phyloP scores from a whole-genome alignment of 2,113 vertebrate species.

The Phrynosoma blainvillii region DNA sequence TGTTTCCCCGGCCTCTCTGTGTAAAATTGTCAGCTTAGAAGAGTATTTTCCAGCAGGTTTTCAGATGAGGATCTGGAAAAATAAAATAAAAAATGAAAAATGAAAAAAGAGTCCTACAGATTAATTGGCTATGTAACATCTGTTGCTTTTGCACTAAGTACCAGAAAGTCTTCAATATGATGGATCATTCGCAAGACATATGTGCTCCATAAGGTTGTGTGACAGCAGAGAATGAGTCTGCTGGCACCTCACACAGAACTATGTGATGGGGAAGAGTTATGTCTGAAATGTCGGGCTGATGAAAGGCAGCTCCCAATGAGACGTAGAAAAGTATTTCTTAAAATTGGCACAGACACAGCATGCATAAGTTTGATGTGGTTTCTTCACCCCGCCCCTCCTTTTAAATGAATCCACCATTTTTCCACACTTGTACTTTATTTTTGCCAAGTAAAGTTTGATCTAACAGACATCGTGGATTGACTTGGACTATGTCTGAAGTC shows the following conservation, averaged over 20 bases:
- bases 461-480: background rate
- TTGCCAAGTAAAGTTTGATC: background rate
- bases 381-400: background rate
- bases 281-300: background rate
- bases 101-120: background rate
- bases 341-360: background rate
- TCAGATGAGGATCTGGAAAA: background rate
- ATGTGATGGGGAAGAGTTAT: background rate
- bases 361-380: background rate
- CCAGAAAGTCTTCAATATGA: background rate
- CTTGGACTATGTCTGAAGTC: background rate
- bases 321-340: background rate
- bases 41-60: background rate
- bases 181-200: background rate
- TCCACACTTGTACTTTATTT: background rate
- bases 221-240: background rate
- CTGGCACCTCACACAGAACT: background rate
- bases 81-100: background rate
- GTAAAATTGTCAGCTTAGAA: background rate
- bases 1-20: background rate
- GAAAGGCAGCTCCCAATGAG: background rate
- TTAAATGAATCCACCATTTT: background rate
- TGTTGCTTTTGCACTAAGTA: background rate
- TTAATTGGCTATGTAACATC: conserved; percentile 4
- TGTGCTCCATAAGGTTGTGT: background rate